Conservation (phyloP, 2,797 vertebrate genomes). For the Epinephelus malabaricus region DNA sequence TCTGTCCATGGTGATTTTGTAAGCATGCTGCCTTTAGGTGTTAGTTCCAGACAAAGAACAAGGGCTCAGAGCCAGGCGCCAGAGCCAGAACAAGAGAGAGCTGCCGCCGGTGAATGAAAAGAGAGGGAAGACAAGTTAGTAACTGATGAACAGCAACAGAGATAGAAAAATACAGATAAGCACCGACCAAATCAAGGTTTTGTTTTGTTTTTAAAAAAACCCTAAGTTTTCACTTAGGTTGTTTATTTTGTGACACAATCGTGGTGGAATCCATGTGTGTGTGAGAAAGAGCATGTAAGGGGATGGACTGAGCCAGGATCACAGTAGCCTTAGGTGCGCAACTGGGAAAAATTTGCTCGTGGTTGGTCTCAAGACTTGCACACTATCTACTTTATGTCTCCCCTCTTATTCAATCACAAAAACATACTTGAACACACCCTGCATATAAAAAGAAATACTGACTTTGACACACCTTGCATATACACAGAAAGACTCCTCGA, state of each 20-base stretch:
- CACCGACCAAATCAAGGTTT: not conserved
- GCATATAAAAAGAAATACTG: not conserved
- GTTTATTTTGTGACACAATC: not conserved
- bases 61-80: not conserved
- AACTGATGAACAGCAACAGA: not conserved
- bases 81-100: not conserved
- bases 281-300: constrained; percentile 6
- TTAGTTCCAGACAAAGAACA: constrained; percentile 52
- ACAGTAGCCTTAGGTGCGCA: not conserved
- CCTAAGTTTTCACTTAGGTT: not conserved
- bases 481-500: not conserved
- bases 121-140: not conserved
- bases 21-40: constrained; percentile 42
- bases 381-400: not conserved
- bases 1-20: constrained; percentile 8
- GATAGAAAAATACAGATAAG: not conserved
- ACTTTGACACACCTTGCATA: not conserved
- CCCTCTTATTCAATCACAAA: not conserved
- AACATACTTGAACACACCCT: not conserved
- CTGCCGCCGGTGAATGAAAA: not conserved
- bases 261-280: not conserved
- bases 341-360: not conserved
- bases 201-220: too few species aligned
- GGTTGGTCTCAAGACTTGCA: not conserved
- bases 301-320: not conserved